Evolutionary conservation across 1,140 invertebrate genomes (phyloP), one percentile per base, ranked within the genome.

Genomic region (Reticulitermes speratus): DNA sequence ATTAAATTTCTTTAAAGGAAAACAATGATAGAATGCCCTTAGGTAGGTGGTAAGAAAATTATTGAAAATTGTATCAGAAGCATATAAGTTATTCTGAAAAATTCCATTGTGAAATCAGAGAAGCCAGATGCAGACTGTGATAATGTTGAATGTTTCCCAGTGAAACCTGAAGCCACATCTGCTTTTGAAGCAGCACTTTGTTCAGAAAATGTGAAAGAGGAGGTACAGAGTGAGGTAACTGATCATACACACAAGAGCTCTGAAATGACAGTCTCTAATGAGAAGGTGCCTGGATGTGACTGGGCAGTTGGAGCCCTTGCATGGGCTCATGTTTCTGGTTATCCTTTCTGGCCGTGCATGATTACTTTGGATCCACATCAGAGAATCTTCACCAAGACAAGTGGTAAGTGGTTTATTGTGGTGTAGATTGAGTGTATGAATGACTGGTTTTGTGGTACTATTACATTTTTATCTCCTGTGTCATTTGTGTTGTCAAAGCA

Each of bases 261-360:
- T 30, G 65, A 30, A 11, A 6, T 75, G 65, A 8, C 65, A 30
- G 7, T 75, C 6, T n/a, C 0, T 75, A 25, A 5, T 38, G 48
- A 86, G 44, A 83, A 38, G 25, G 11, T 21, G 3, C n/a, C 83
- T 21, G 82, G n/a, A 16, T 38, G 82, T 81, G 83, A 84, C 6
- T 87, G 87, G 87, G 32, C 45, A 25, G 38, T 83, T 45, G 87
- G 87, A 23, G 87, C 87, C 69, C 84, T 87, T 84, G 81, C 83
- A 19, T 87, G 87, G 87, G 87, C 86, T 44, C 87, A 82, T n/a
- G 69, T 87, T 52, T 32, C 83, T 75, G 52, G 75, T 52, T 82
- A 87, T 55, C 87, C 87, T 32, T 87, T 82, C 81, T 87, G 87
- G 87, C 87, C 87, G 8, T 87, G 87, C 52, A 87, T 87, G 48